Evolutionary conservation across 2,113 vertebrate species (phyloP), one percentile per base, ranked within the genome.

Genomic region (Ammodytes dubius): DNA sequence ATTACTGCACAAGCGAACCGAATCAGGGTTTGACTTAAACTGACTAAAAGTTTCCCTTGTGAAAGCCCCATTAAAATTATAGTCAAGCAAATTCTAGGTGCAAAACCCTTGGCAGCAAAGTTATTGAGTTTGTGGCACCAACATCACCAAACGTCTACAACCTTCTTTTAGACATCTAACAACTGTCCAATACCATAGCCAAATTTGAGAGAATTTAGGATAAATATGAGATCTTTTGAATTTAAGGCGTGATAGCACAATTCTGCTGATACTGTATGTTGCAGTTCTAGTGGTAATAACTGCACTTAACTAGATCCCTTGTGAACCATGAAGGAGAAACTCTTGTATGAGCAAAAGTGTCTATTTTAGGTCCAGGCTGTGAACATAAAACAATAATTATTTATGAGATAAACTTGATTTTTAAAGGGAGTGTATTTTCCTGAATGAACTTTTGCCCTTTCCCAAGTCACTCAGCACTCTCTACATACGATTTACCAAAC

Each of bases 391-490:
- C 4, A 79, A 54, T 17, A 4, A 10, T 69, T 65, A 87, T 80
- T 89, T 89, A 93, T 88, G 74, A 88, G 70, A 68, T 75, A 83
- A 81, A 79, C 86, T 90, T 87, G 77, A 70, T n/a, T 53, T 53
- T 78, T 42, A 68, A 67, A 81, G 79, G 66, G 67, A 85, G 81
- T 84, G 86, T 82, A 81, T 87, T 86, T 82, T 90, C 77, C 57
- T 4, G 47, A 60, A 58, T 91, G 87, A 95, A 94, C 90, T 94
- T 85, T 86, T 91, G 93, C 89, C 92, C 94, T 94, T 93, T 94
- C 92, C 93, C 90, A 94, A 93, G 92, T 93, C 91, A 90, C 94
- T 95, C 91, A 93, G 93, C 94, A 83, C 94, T 95, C 94, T 95
- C 96, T 96, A 96, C 93, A 95, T 93, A 87, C 88, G 86, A 95